Evolutionary conservation across 2,797 vertebrate genomes (phyloP), one percentile per base, ranked within the genome.

Genomic region (Mus caroli): DNA sequence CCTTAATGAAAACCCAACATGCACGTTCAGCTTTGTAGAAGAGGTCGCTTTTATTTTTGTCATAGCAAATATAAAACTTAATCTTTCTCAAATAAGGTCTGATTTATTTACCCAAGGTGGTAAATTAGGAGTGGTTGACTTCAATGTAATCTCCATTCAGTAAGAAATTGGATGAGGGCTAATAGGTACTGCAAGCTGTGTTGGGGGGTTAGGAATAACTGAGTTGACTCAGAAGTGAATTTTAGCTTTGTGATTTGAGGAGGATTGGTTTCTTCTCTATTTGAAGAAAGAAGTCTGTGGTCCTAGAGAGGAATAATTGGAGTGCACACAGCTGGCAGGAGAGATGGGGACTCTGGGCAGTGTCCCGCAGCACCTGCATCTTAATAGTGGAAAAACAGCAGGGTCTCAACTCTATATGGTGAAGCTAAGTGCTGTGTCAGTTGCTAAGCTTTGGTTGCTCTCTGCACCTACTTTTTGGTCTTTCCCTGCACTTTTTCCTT

Each of bases 41-140:
- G 28, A 97, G 19, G 12, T 40, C 10, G n/a, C 12, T 13, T 3
- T 80, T 50, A 50, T 50, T 93, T 93, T 73, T 15, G 50, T n/a
- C 31, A 56, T 83, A 22, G 24, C 24, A 2, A 13, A 73, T 91
- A 80, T 64, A 77, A 95, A 95, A 94, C 86, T 89, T 22, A 80
- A 22, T 88, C 62, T 17, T 95, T 22, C 60, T 88, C 90, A 87
- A 50, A 62, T 28, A 89, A 43, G 37, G 22, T 89, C 94, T 92
- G 92, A 79, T 69, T 87, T 94, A 78, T 90, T 96, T 83, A 58
- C 37, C 69, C 46, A n/a, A 17, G 4, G 58, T 91, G 37, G 24
- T 78, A 87, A 77, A 82, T 85, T 76, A 76, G 12, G 34, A 73
- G 75, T 88, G n/a, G 37, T 43, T 87, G 67, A 62, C 13, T 43